Conservation (phyloP, 2,113 vertebrate genomes). For the Forbesichthys agassizii region DNA sequence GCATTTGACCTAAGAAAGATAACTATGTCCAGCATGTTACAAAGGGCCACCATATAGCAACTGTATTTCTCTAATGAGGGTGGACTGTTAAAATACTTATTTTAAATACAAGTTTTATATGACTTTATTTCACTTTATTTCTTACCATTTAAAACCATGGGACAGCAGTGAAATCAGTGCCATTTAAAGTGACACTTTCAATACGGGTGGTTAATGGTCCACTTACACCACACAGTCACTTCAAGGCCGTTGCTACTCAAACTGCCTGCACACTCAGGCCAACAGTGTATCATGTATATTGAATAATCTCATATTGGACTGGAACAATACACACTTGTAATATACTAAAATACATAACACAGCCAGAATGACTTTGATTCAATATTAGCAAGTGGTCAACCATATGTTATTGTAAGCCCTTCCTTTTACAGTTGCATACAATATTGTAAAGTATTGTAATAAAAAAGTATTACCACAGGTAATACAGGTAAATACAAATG, state of each 20-base stretch:
- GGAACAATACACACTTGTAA: neutral
- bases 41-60: conserved; percentile 38
- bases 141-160: conserved; percentile 34
- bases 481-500: no score
- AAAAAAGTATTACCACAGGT: no score
- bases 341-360: conserved; percentile 31
- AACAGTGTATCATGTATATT: conserved; percentile 12
- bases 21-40: conserved; percentile 52
- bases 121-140: conserved; percentile 3
- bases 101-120: conserved; percentile 24
- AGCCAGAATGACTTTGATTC: conserved; percentile 15
- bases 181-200: conserved; percentile 66
- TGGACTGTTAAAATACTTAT: conserved; percentile 49
- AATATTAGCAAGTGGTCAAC: conserved; percentile 17
- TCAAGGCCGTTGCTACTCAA: conserved; percentile 50
- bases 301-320: conserved; percentile 23
- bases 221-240: conserved; percentile 55
- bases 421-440: no score
- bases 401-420: no score
- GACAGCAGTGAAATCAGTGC: conserved; percentile 34
- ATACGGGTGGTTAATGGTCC: conserved; percentile 62
- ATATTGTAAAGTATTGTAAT: no score
- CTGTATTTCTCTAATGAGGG: conserved; percentile 56
- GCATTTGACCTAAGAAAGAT: conserved; percentile 47
- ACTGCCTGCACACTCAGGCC: conserved; percentile 25